Conservation (phyloP, 2,113 vertebrate genomes). For the Merops nubicus region DNA sequence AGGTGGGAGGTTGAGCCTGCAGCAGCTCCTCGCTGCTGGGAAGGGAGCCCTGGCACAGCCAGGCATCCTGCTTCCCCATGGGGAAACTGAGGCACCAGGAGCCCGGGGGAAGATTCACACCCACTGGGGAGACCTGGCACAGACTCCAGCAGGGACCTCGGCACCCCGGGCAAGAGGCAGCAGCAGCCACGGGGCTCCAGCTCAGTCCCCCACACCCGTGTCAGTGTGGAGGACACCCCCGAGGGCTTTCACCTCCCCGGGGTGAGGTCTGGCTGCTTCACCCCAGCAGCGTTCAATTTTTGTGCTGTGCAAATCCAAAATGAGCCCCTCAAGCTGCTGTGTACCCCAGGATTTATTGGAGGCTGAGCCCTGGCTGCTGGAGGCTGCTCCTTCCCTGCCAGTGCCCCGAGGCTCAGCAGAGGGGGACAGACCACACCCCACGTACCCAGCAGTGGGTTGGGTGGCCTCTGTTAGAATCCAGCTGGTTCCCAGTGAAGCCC, state of each 20-base stretch:
- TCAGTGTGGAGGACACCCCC: background rate
- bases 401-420: background rate
- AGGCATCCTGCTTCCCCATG: background rate
- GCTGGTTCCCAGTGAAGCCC: background rate
- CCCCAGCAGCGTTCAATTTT: too few relatives aligned
- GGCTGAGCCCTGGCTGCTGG: background rate
- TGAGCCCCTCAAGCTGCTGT: background rate
- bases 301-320: background rate
- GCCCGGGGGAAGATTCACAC: background rate
- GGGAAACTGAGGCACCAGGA: background rate
- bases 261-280: background rate
- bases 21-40: background rate
- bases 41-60: background rate
- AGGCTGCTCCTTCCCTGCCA: background rate
- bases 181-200: background rate
- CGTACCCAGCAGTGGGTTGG: background rate
- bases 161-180: background rate
- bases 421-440: background rate
- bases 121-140: rapidly evolving
- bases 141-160: background rate
- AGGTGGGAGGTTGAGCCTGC: background rate
- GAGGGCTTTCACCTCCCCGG: background rate
- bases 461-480: background rate
- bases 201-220: too few relatives aligned
- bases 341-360: rapidly evolving